Evolutionary conservation across 1,140 invertebrate genomes (phyloP).

Genomic region (Leptinotarsa defecta): DNA sequence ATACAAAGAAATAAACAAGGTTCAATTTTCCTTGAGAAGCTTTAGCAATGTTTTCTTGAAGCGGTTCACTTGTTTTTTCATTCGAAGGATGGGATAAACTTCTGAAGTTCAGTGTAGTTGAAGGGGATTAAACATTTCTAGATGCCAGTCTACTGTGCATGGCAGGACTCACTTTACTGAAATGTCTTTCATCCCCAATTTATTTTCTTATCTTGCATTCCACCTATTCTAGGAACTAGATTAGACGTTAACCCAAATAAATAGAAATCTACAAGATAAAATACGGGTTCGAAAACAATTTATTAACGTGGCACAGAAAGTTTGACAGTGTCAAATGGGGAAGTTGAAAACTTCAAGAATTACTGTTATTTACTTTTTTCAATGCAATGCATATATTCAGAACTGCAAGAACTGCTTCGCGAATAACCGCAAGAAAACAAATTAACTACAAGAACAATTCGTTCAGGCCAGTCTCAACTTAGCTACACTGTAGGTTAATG

Average conservation of each 20-base stretch:
- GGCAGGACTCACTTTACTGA: background rate
- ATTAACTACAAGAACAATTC: no score
- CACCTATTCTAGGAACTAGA: background rate
- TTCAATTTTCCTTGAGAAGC: background rate
- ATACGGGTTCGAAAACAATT: background rate
- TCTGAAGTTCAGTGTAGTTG: background rate
- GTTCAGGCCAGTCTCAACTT: no score
- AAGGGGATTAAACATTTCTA: background rate
- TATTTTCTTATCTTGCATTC: background rate
- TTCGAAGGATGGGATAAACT: no score
- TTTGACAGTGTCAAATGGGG: background rate
- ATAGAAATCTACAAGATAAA: background rate
- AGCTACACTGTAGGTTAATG: no score
- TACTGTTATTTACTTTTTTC: no score
- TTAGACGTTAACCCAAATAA: background rate
- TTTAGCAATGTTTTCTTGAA: background rate
- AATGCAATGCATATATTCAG: no score
- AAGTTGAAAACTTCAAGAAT: no score
- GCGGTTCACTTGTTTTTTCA: no score
- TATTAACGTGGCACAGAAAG: background rate
- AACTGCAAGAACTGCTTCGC: no score
- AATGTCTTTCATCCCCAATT: background rate
- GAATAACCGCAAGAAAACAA: no score
- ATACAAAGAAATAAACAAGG: background rate
- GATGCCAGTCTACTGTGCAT: background rate